Conservation (phyloP, 2,113 vertebrate species). For the Progne subis region DNA sequence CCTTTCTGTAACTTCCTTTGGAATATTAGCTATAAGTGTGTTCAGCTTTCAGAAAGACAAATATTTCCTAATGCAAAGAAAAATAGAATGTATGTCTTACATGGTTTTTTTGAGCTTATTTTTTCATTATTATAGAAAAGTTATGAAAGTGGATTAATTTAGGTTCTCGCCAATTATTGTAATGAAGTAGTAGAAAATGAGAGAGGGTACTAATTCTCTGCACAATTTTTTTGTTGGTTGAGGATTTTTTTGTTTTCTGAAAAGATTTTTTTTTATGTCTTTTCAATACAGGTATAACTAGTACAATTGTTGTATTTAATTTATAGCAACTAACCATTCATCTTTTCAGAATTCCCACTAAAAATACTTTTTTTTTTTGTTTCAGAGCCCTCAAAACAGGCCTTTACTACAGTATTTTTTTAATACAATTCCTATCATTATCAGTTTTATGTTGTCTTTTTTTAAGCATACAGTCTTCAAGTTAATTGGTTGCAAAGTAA, state of each 20-base stretch:
- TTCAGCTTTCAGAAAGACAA: constrained; percentile 1
- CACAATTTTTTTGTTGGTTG: background rate
- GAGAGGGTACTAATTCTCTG: background rate
- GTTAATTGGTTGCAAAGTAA: background rate
- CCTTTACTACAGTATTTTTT: background rate
- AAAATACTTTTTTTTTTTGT: background rate
- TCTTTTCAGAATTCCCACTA: background rate
- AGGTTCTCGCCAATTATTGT: background rate
- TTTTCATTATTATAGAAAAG: background rate
- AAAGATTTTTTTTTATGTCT: accelerated
- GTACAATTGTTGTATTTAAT: background rate
- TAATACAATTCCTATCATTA: background rate
- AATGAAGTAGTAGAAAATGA: background rate
- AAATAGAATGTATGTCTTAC: accelerated
- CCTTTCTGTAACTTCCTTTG: background rate
- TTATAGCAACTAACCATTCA: background rate
- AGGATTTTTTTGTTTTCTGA: background rate
- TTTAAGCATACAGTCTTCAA: background rate
- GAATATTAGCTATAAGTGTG: background rate
- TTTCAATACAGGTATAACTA: background rate
- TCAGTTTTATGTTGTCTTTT: background rate
- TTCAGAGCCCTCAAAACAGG: background rate
- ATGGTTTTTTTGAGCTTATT: background rate
- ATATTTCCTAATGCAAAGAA: background rate
- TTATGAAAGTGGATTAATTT: background rate